These are phyloP conservation scores for Leptinotarsa peninsularis DNA, from an alignment of 2,888 invertebrate genomes.

Conservation along the genomic window DNA sequence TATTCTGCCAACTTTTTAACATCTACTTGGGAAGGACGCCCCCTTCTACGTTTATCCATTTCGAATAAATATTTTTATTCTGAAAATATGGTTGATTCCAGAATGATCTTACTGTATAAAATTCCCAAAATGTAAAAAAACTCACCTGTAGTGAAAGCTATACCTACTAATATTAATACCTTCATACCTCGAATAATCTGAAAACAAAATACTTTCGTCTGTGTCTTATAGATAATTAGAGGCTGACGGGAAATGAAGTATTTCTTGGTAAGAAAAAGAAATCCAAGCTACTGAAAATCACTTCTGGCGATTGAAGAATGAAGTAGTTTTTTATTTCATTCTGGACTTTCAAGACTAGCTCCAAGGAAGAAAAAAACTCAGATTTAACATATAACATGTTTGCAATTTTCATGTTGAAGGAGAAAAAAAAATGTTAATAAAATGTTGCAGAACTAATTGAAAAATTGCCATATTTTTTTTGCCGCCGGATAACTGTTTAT, in stretches of 20 bases:
- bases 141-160: neutral
- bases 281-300: neutral
- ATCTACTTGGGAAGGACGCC: neutral
- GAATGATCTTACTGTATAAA: neutral
- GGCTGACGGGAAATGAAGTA: conserved; percentile 1
- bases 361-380: neutral
- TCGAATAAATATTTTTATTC: neutral
- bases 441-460: neutral
- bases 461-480: neutral
- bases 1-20: conserved; percentile 12
- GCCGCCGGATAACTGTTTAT: neutral
- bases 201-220: neutral
- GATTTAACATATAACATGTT: neutral
- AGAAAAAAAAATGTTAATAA: neutral
- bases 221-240: conserved; percentile 1
- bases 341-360: neutral
- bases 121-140: neutral
- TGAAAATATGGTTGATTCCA: neutral
- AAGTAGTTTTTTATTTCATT: neutral
- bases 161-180: neutral
- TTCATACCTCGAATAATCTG: conserved; percentile 1
- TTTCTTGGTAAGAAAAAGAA: neutral
- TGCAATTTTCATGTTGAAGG: neutral
- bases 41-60: conserved; percentile 1
- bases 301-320: neutral